Percentiles rank a stretch among this genome's conserved stretches.
Conservation (phyloP, 2,797 vertebrate genomes). For the Strix occidentalis region DNA sequence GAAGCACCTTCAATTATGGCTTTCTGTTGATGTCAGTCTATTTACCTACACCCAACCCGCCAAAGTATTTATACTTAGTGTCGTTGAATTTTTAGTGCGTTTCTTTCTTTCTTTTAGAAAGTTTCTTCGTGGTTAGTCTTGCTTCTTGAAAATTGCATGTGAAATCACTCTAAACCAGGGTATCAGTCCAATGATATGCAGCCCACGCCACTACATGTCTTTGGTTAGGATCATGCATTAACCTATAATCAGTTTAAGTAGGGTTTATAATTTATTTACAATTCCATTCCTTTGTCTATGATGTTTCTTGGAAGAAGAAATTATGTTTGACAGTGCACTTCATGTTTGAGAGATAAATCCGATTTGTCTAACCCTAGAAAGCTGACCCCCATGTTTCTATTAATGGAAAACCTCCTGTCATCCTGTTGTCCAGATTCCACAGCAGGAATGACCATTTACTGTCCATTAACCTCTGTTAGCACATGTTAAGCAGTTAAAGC, state of each 20-base stretch:
- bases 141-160: background rate
- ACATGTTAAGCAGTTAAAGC: fast-evolving
- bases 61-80: background rate
- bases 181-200: background rate
- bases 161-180: background rate
- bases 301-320: conserved; percentile 52
- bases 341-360: conserved; percentile 5
- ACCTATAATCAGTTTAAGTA: background rate
- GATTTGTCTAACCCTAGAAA: conserved; percentile 24
- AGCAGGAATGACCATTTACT: background rate
- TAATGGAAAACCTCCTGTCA: background rate
- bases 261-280: conserved; percentile 1
- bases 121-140: background rate
- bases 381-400: background rate
- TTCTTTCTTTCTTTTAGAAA: background rate
- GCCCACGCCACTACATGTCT: background rate
- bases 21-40: background rate
- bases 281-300: conserved; percentile 17
- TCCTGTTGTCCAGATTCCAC: background rate
- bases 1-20: background rate
- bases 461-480: background rate
- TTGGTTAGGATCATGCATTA: background rate
- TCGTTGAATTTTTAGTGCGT: background rate
- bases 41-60: background rate
- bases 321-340: conserved; percentile 16